Base-by-base conservation (phyloP, 2,888 invertebrate species). In the Pachydiplax longipennis region DNA sequence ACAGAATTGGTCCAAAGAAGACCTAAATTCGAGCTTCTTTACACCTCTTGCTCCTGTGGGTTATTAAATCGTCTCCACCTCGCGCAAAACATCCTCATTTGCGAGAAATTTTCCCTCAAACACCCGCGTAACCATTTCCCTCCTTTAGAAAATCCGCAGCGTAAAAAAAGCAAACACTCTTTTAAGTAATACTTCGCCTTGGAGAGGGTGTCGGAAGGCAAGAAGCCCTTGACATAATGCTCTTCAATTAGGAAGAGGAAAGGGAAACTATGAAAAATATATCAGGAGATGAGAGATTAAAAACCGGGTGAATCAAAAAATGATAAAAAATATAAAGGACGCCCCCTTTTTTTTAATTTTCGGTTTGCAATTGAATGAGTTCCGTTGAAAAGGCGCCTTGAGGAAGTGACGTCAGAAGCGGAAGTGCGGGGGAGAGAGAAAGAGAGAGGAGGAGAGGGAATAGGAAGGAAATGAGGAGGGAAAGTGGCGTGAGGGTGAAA, bases 281-380 rank as follows among this genome's bases (percentile, higher is more conserved):
- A 87, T 87, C n/a, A 61, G 87, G 31, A n/a, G 87, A 48, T 87
- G 87, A 87, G 65, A 87, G 87, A 87, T 87, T 87, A 87, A 87
- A 83, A 87, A 87, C 87, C 37, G 87, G 87, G 40, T 37, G 61
- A 65, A 15, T 83, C 5, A 8, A 40, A 81, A 44, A 31, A 58
- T 48, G 4, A 35, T 58, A 58, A 61, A 37, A 58, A n/a, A n/a
- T n/a, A 25, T 58, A 58, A 35, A 5, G 35, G 25, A 48, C 31
- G 35, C 22, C 5, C 5, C 18, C 15, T 15, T 37, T 37, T 61
- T 35, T 87, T n/a, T 61, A 61, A 61, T 58, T 35, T 61, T 31
- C 87, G n/a, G 40, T 35, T 61, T 65, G 87, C 87, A 87, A 87
- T 87, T 87, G 58, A 25, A 61, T 15, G 58, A 61, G 48, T 44